Base-by-base conservation (phyloP, 2,797 vertebrate genomes). In the Pelochelys cantorii region DNA sequence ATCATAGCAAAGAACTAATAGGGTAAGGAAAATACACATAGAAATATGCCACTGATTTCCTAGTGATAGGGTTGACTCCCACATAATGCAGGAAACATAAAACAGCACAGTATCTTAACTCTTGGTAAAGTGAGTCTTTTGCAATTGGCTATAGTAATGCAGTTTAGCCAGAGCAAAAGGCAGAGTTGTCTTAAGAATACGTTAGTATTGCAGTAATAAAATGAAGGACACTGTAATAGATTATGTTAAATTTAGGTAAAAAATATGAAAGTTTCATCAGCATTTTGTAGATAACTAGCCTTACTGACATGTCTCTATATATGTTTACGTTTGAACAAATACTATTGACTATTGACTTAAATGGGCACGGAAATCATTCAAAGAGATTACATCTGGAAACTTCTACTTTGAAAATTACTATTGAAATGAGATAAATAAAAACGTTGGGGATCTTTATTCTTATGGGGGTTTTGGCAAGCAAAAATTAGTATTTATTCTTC, bases 51-150 rank as follows among this genome's bases (percentile, higher is more conserved):
- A 18, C 0, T n/a, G 90, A 92, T 53, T 56, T 20, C 34, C 34
- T 42, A 74, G 56, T 37, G 82, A 89, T 0, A 75, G 75, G 94
- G 90, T 48, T 85, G 83, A n/a, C 10, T 18, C 55, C 57, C 29
- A 37, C 94, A 90, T 60, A 87, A 87, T 3, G 59, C 22, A 42
- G 91, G 85, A 89, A 87, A 89, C 59, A 4, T 0, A 90, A 71
- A 87, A 86, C 83, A 80, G 65, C 74, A 95, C 95, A 94, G 88
- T 85, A 87, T 53, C 25, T 37, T 57, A 79, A 92, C 79, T 78
- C 65, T 59, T 93, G 85, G 87, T 81, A 79, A 62, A 52, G 88
- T 57, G 77, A 48, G 85, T 93, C 52, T 34, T 0, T 79, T 92
- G 56, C 14, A 27, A 94, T 74, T 29, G 84, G 84, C 56, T 74